phyloP scores from a whole-genome alignment of 2,888 invertebrate species.

The Abrostola tripartita region DNA sequence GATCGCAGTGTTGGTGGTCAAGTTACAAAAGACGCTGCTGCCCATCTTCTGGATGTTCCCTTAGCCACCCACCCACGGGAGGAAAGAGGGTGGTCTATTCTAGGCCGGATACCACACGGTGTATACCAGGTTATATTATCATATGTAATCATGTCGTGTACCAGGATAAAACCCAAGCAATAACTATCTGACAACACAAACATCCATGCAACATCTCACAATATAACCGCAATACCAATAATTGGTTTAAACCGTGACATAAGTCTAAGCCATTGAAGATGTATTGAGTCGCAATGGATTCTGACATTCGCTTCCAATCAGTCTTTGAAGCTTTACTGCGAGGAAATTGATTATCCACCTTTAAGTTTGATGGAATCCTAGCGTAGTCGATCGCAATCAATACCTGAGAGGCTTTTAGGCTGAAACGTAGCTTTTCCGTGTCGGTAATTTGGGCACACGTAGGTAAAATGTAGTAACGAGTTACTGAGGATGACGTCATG shows the following conservation, averaged over 20 bases:
- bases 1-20: too few species aligned
- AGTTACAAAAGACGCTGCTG: too few species aligned
- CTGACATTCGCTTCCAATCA: conserved; percentile 56
- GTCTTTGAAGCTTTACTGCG: conserved; percentile 53
- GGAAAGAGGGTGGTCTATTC: too few species aligned
- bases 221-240: conserved; percentile 16
- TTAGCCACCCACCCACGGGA: too few species aligned
- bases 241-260: conserved; percentile 26
- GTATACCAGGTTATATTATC: too few species aligned
- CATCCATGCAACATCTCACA: conserved; percentile 1
- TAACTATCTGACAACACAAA: background rate
- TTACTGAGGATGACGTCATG: too few species aligned
- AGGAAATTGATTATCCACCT: conserved; percentile 58
- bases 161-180: background rate
- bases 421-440: conserved; percentile 29
- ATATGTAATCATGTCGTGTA: too few species aligned
- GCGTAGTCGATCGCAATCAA: conserved; percentile 46
- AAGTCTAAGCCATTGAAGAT: conserved; percentile 41
- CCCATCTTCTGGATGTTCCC: too few species aligned
- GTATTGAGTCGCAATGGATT: conserved; percentile 49
- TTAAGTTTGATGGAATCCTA: conserved; percentile 56
- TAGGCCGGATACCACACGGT: too few species aligned
- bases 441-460: conserved; percentile 2
- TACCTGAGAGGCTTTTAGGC: conserved; percentile 35
- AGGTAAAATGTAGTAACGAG: background rate